Evolutionary conservation across 2,113 vertebrate species (phyloP), one percentile per base, ranked within the genome.

Genomic region (Mellivora capensis): DNA sequence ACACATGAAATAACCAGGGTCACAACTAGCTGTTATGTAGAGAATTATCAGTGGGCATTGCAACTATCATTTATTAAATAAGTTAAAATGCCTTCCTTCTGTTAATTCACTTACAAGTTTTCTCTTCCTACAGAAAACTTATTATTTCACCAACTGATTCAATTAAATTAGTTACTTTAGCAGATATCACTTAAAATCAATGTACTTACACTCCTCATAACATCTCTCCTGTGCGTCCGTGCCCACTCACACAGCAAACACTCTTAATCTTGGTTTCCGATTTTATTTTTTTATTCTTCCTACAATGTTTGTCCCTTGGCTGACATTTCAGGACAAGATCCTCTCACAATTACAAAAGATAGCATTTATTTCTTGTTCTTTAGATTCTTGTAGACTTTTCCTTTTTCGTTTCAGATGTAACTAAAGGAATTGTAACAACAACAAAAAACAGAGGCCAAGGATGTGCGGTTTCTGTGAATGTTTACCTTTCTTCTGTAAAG

Each of bases 331-430:
- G 74, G 87, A 59, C 29, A 90, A 81, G 37, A 81, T 71, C 15
- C 77, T 93, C 29, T 94, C 87, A 71, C 5, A 94, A 11, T 87
- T 79, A 82, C 1, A 44, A 52, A 95, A 96, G 29, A 76, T 57
- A 83, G 3, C 18, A 90, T 62, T 42, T 47, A 27, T 49, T 91
- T 93, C 47, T 80, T 71, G 20, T 25, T 29, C 82, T 64, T 97
- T 81, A 42, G 44, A 91, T 76, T 93, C 90, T 67, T 83, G 23
- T 90, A 37, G 20, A 71, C 9, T 91, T 97, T 77, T 84, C 27
- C 39, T 71, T 87, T 96, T 96, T 87, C 47, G 72, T 96, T 96
- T 97, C 21, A 77, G 42, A 83, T 81, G 2, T 42, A 88, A 90
- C 9, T 81, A 91, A 57, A 92, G 57, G 23, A 96, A 92, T 31